Conservation (phyloP, 2,797 vertebrate genomes). For the Scleropages formosus region DNA sequence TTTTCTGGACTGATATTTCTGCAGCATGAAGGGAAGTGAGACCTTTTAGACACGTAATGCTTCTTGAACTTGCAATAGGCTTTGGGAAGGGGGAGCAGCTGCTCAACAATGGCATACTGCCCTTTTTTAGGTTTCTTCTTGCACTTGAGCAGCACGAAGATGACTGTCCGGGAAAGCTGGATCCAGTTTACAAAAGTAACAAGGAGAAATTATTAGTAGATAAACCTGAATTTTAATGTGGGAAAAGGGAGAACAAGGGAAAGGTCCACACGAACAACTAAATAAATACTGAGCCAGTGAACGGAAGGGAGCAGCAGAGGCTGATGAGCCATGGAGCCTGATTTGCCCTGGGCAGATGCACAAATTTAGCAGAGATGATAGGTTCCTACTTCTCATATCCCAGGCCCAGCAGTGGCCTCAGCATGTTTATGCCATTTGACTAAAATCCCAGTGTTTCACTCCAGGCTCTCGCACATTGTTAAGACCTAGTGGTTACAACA, state of each 20-base stretch:
- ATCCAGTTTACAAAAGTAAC: conserved; percentile 28
- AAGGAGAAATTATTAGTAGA: conserved; percentile 65
- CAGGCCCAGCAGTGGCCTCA: background rate
- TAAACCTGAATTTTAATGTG: conserved; percentile 63
- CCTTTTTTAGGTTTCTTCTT: background rate
- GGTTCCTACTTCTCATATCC: background rate
- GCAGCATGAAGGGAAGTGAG: too few relatives aligned
- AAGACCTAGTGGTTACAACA: too few relatives aligned
- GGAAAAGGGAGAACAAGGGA: conserved; percentile 57
- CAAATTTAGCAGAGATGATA: background rate
- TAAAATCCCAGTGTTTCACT: background rate
- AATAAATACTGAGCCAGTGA: conserved; percentile 61
- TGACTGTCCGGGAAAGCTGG: conserved; percentile 6
- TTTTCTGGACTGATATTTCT: too few relatives aligned
- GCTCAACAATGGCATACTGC: too few relatives aligned
- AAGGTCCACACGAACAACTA: conserved; percentile 46
- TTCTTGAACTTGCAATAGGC: too few relatives aligned
- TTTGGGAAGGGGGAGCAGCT: background rate
- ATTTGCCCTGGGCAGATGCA: background rate
- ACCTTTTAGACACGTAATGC: too few relatives aligned
- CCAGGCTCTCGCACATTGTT: too few relatives aligned
- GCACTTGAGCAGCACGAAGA: background rate
- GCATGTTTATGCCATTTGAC: background rate
- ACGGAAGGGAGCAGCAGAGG: conserved; percentile 50
- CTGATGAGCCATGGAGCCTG: background rate